Percentiles rank a stretch among this genome's conserved stretches.
Evolutionary conservation across 2,113 vertebrate species (phyloP).

Genomic region (Cyanoderma ruficeps): DNA sequence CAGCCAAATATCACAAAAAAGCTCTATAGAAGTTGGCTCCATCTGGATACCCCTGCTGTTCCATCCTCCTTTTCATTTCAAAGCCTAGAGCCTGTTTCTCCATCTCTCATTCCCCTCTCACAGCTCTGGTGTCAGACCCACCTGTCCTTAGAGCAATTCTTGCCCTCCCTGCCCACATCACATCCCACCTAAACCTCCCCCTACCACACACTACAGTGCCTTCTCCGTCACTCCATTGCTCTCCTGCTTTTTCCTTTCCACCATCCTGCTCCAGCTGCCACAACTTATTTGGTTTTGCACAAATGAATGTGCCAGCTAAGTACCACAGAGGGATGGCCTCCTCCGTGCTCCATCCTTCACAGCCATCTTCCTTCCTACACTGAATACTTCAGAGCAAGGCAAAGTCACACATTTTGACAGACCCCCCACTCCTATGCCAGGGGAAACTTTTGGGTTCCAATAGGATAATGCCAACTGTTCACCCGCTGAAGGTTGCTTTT

Average conservation of each 20-base stretch:
- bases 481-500: neutral
- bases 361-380: neutral
- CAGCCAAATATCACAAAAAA: neutral
- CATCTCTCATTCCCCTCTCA: neutral
- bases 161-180: neutral
- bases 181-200: neutral
- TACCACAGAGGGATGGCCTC: neutral
- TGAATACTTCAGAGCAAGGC: neutral
- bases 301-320: neutral
- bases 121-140: neutral
- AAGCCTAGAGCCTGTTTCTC: neutral
- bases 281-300: neutral
- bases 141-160: neutral
- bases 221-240: neutral
- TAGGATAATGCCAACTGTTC: neutral
- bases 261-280: constrained; percentile 3
- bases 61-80: neutral
- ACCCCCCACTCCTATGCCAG: neutral
- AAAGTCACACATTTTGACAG: neutral
- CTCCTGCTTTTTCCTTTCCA: neutral
- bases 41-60: neutral
- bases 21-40: neutral
- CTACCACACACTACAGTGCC: neutral
- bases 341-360: neutral
- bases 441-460: neutral